These are phyloP conservation scores for Thaumetopoea pityocampa DNA, from an alignment of 1,140 invertebrate genomes.

Conservation along the genomic window DNA sequence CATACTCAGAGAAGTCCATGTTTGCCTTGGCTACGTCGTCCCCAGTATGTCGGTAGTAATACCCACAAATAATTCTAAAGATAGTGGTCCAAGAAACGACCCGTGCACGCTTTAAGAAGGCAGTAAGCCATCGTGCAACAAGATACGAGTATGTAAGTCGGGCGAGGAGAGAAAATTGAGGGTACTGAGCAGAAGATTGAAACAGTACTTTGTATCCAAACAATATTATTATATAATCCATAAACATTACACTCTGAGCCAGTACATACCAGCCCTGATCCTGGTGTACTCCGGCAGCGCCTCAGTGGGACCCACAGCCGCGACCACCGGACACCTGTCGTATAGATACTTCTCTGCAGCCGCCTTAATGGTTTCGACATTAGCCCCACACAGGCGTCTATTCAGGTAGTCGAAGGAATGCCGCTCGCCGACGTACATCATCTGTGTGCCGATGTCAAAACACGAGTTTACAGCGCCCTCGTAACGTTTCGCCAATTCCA, in stretches of 20 bases:
- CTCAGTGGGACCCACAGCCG: conserved; percentile 83
- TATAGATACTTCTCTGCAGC: conserved; percentile 82
- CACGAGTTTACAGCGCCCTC: conserved; percentile 87
- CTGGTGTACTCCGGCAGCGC: conserved; percentile 81
- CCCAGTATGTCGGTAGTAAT: too few species aligned
- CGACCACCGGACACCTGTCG: conserved; percentile 83
- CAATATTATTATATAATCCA: too few species aligned
- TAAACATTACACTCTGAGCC: conserved; percentile 57
- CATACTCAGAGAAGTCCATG: too few species aligned
- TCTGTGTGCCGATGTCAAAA: conserved; percentile 88
- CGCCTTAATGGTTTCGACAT: conserved; percentile 76
- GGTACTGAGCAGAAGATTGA: too few species aligned
- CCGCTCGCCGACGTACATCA: conserved; percentile 83
- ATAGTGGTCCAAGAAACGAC: too few species aligned
- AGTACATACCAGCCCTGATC: conserved; percentile 81
- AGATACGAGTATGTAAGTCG: too few species aligned
- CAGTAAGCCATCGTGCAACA: too few species aligned
- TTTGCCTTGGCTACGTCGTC: too few species aligned
- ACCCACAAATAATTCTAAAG: too few species aligned
- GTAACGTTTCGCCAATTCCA: conserved; percentile 79
- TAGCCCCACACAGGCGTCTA: conserved; percentile 79
- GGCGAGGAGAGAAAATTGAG: too few species aligned
- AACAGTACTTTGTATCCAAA: too few species aligned
- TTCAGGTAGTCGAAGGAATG: conserved; percentile 81
- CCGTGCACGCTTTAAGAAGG: too few species aligned